Conservation (phyloP, 2,888 invertebrate species). For the Drosophila vallismaia region DNA sequence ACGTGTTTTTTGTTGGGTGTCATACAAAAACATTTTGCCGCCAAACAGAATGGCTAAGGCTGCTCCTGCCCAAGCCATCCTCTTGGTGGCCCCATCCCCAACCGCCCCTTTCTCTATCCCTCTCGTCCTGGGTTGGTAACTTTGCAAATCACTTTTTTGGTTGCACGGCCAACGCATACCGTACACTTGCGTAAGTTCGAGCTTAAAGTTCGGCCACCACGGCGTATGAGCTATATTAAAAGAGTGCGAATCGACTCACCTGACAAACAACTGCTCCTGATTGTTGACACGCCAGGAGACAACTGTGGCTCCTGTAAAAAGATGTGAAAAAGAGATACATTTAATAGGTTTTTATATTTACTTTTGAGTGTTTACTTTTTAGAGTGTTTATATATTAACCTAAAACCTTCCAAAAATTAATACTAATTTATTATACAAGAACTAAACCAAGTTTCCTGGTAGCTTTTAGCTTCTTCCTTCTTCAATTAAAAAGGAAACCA, state of each 20-base stretch:
- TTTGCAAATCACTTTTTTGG: conserved; percentile 78
- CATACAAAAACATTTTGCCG: conserved; percentile 77
- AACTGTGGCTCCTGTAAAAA: conserved; percentile 94
- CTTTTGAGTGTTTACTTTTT: neutral
- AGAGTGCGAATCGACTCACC: conserved; percentile 86
- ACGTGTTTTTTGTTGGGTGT: conserved; percentile 66
- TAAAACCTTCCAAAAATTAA: too few relatives aligned
- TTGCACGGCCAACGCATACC: conserved; percentile 69
- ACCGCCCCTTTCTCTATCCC: too few relatives aligned
- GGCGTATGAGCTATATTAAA: conserved; percentile 57
- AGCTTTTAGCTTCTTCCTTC: too few relatives aligned
- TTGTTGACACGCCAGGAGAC: conserved; percentile 98
- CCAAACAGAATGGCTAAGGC: conserved; percentile 75
- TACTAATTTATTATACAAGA: too few relatives aligned
- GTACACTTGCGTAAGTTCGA: conserved; percentile 68
- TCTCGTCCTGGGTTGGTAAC: conserved; percentile 57
- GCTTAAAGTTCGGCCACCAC: conserved; percentile 57
- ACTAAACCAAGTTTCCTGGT: too few relatives aligned
- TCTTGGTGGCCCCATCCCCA: conserved; percentile 6
- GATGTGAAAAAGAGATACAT: neutral
- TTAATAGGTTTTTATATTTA: neutral
- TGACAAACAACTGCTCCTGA: conserved; percentile 98
- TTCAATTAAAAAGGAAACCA: too few relatives aligned
- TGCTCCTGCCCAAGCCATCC: conserved; percentile 8
- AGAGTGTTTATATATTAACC: neutral